phyloP scores from a whole-genome alignment of 2,797 vertebrate species.

The Limosa lapponica region DNA sequence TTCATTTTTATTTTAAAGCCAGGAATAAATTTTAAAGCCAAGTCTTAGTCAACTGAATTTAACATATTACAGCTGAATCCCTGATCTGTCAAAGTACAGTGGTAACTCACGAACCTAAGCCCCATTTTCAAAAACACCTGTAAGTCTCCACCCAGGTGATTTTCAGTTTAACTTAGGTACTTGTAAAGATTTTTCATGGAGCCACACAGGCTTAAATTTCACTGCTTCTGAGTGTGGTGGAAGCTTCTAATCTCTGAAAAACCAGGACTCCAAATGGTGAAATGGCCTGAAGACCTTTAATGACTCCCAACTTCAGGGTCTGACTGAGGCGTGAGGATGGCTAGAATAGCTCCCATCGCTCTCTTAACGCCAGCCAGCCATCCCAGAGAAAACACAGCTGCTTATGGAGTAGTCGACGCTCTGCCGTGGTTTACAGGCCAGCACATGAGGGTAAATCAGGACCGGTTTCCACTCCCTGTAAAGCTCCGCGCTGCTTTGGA shows the following conservation, averaged over 20 bases:
- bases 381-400: not conserved
- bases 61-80: not conserved
- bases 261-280: not conserved
- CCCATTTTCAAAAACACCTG: not conserved
- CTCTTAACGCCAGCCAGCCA: not conserved
- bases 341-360: not conserved
- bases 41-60: not conserved
- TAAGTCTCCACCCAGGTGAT: not conserved
- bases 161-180: not conserved
- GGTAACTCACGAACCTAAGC: not conserved
- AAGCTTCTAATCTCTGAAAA: not conserved
- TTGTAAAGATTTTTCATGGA: not conserved
- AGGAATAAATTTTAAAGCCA: not conserved
- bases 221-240: not conserved
- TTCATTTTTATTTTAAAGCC: not conserved
- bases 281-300: not conserved
- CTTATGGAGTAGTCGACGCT: accelerated
- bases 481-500: not conserved
- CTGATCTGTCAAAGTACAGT: not conserved
- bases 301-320: not conserved
- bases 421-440: not conserved
- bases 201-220: not conserved
- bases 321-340: accelerated
- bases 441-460: not conserved
- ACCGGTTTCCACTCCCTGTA: not conserved